phyloP scores from a whole-genome alignment of 2,797 vertebrate genomes.

The Cynodonichthys magdalenae region DNA sequence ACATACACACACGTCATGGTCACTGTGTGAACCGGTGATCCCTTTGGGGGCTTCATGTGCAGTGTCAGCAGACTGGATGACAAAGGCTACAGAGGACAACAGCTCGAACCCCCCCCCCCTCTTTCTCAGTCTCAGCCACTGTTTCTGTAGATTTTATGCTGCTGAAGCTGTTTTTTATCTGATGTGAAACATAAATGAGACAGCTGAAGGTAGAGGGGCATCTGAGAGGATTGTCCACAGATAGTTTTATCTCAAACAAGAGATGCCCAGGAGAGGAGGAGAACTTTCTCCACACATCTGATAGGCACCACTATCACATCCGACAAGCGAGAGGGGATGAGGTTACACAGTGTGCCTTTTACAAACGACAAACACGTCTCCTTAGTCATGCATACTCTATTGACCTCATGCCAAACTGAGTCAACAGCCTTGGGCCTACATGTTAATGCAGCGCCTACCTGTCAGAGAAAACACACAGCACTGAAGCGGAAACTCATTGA shows the following conservation, averaged over 20 bases:
- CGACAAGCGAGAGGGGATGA: conserved; percentile 44
- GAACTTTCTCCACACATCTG: conserved; percentile 61
- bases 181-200: conserved; percentile 25
- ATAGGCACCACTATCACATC: conserved; percentile 57
- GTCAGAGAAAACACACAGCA: conserved; percentile 31
- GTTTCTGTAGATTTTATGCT: conserved; percentile 31
- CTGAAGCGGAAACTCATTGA: conserved; percentile 18
- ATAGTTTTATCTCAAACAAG: conserved; percentile 53
- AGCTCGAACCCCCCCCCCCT: conserved; percentile 42
- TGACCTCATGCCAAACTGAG: conserved; percentile 49
- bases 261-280: conserved; percentile 62
- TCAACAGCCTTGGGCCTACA: conserved; percentile 47
- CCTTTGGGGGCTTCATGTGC: conserved; percentile 53
- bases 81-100: conserved; percentile 65
- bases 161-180: conserved; percentile 14
- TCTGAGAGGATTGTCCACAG: conserved; percentile 53
- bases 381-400: conserved; percentile 58
- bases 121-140: conserved; percentile 15
- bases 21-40: conserved; percentile 62
- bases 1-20: conserved; percentile 38
- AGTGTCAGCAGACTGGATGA: conserved; percentile 69
- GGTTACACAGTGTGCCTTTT: conserved; percentile 62
- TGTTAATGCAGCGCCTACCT: conserved; percentile 44
- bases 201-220: conserved; percentile 7
- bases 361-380: conserved; percentile 64